These are phyloP conservation scores for Corella eumyota DNA, from an alignment of 23 tunicate species.

Conservation along the genomic window DNA sequence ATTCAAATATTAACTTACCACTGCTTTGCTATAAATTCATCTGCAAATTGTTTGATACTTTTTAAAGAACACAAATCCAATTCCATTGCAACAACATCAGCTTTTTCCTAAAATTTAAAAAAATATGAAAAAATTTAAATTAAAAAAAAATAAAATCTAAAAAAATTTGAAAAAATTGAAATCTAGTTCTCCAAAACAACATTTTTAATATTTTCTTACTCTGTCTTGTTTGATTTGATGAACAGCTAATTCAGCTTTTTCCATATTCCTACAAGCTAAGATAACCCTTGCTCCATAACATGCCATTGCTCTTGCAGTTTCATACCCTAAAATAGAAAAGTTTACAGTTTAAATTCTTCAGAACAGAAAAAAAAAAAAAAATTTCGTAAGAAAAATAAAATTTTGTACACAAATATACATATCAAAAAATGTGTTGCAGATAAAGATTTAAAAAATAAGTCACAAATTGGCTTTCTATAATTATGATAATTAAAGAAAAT, in stretches of 20 bases:
- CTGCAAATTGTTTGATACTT: slow-evolving; percentile 58
- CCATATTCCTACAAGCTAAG: slow-evolving; percentile 60
- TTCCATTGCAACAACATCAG: slow-evolving; percentile 23
- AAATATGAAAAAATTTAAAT: neutral
- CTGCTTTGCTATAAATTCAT: slow-evolving; percentile 12
- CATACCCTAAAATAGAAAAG: slow-evolving; percentile 28
- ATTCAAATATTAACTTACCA: slow-evolving; percentile 35
- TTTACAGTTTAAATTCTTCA: neutral
- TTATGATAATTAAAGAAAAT: no score
- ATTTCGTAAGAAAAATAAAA: neutral
- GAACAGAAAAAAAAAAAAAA: neutral
- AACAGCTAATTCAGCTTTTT: slow-evolving; percentile 36
- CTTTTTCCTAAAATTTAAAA: slow-evolving; percentile 38
- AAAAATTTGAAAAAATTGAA: neutral
- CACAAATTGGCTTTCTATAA: no score
- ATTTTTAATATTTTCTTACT: slow-evolving; percentile 3
- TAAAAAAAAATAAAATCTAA: neutral
- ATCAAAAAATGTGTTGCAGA: no score
- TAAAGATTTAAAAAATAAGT: no score
- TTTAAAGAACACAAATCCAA: slow-evolving; percentile 54
- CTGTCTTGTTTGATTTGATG: slow-evolving; percentile 19
- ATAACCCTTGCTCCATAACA: slow-evolving; percentile 72
- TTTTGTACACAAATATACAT: neutral
- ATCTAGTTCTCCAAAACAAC: neutral
- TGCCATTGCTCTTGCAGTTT: slow-evolving; percentile 71